phyloP scores from a whole-genome alignment of 2,888 invertebrate genomes.

The Antheraea assamensis region DNA sequence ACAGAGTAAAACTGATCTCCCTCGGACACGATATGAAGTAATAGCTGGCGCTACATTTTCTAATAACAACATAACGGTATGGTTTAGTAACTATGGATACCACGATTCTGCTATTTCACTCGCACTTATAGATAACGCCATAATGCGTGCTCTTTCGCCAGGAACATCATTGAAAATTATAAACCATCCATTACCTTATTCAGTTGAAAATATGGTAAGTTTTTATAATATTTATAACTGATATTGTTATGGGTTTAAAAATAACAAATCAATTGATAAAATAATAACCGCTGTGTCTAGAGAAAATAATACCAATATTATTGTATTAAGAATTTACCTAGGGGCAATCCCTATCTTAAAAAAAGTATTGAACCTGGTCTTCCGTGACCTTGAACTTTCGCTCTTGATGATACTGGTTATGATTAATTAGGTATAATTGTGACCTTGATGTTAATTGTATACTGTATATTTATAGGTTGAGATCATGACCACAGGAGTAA shows the following conservation, averaged over 20 bases:
- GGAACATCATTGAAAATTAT: slow-evolving; percentile 73
- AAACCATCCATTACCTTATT: slow-evolving; percentile 88
- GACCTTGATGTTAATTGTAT: background rate
- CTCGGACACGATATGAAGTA: slow-evolving; percentile 76
- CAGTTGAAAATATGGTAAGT: slow-evolving; percentile 81
- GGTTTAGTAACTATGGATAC: slow-evolving; percentile 91
- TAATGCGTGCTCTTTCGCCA: slow-evolving; percentile 75
- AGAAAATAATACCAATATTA: too few relatives aligned
- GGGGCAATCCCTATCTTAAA: background rate
- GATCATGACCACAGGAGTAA: slow-evolving; percentile 73
- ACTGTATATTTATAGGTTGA: slow-evolving; percentile 55
- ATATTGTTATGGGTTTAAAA: background rate
- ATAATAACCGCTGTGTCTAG: background rate
- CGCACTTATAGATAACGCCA: slow-evolving; percentile 84
- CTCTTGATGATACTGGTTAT: background rate
- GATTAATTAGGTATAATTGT: background rate
- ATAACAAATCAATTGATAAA: background rate
- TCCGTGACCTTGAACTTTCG: background rate
- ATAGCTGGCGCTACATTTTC: slow-evolving; percentile 83
- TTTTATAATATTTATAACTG: background rate
- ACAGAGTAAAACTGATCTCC: slow-evolving; percentile 59
- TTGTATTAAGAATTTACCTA: background rate
- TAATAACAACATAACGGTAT: slow-evolving; percentile 78
- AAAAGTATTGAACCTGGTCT: background rate
- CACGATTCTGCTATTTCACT: slow-evolving; percentile 88